phyloP scores from a whole-genome alignment of 2,888 invertebrate species.

The Drosophila basisetae region DNA sequence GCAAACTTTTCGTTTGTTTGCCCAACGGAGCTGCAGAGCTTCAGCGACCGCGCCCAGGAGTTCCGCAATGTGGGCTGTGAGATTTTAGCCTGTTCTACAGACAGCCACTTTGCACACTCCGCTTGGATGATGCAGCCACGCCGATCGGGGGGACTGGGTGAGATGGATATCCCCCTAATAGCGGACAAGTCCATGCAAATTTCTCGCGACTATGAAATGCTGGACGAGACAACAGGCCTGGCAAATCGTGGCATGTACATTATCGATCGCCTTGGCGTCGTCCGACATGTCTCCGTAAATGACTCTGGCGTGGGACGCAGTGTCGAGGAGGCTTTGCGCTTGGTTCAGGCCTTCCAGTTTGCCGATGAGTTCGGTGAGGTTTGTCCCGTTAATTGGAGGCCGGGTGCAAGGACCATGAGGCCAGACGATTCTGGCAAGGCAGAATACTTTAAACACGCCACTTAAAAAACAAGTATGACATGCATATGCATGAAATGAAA shows the following conservation, averaged over 20 bases:
- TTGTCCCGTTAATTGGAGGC: constrained; percentile 89
- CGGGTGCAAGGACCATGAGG: constrained; percentile 53
- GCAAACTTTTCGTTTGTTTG: constrained; percentile 95
- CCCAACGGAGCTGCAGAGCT: constrained; percentile 97
- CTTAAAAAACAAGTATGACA: constrained; percentile 12
- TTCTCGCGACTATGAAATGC: constrained; percentile 93
- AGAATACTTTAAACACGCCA: constrained; percentile 60
- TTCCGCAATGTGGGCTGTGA: constrained; percentile 93
- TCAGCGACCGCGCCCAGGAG: constrained; percentile 94
- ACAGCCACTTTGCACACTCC: constrained; percentile 97
- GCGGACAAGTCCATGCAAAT: constrained; percentile 95
- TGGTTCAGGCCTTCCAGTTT: constrained; percentile 98
- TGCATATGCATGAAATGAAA: neutral
- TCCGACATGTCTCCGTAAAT: constrained; percentile 97
- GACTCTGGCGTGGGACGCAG: constrained; percentile 96
- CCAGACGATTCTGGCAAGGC: constrained; percentile 23
- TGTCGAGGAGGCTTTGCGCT: constrained; percentile 95
- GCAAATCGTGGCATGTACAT: constrained; percentile 97
- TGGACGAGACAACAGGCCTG: constrained; percentile 95
- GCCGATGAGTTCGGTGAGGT: constrained; percentile 97
- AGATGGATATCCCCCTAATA: constrained; percentile 96
- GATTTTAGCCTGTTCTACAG: constrained; percentile 95
- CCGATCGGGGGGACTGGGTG: constrained; percentile 96
- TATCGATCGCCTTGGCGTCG: constrained; percentile 93
- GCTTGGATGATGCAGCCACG: constrained; percentile 98